Base-by-base conservation (phyloP, 2,888 invertebrate species). In the Neocrepidodera transversa region DNA sequence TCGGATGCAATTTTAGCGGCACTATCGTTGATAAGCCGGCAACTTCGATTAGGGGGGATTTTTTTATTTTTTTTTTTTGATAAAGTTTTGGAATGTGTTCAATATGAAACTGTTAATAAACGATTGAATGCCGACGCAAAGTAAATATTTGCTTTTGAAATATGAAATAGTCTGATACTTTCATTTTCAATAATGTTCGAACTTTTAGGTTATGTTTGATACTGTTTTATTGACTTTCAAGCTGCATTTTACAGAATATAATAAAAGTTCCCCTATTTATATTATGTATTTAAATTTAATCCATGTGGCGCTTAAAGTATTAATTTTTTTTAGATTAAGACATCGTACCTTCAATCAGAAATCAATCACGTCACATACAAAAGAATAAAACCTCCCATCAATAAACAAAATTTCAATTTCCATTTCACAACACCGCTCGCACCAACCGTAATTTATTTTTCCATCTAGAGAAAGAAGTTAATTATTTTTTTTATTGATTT, bases 401-500 rank as follows among this genome's bases (percentile, higher is more conserved):
- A 26, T 47, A 23, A 20, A 50, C 7, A 18, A n/a, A 8, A 13
- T 17, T 50, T 50, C 38, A 17, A 51, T 51, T 40, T 17, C 30
- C 17, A 38, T 40, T 40, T 28, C 11, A 40, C 38, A 30, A 40
- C 51, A 51, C 40, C 51, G n/a, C 51, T 30, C 40, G 51, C 51
- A 13, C 38, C 16, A 50, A 38, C 8, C 3, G n/a, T 56, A 56
- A 56, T 56, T 49, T 16, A 50, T 58, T 52, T 40, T 58, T 50
- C 42, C 58, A 52, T 58, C 20, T 32, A 38, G 13, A 58, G 47
- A 47, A 47, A 32, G 28, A 40, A 38, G 30, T 58, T 52, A 47
- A 47, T 58, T 26, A 51, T 36, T 51, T 58, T 38, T 52, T 49
- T 52, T 58, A 58, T 58, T 47, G 47, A 52, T 52, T 51, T 47